phyloP scores from a whole-genome alignment of 2,888 invertebrate genomes.

The Biston betularia region DNA sequence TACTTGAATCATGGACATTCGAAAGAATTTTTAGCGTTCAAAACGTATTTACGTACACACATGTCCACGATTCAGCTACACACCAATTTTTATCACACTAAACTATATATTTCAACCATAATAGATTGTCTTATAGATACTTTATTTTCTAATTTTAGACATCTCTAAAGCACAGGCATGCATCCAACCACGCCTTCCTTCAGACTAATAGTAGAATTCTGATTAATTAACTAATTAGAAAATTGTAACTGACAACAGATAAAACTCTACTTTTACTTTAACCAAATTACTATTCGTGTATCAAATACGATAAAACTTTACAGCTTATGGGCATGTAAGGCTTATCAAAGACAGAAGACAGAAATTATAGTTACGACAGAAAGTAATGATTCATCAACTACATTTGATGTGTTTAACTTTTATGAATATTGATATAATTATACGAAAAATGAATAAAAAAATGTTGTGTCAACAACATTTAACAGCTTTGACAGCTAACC shows the following conservation, averaged over 20 bases:
- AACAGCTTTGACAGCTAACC: neutral
- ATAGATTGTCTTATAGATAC: conserved; percentile 9
- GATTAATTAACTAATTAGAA: conserved; percentile 53
- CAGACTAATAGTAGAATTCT: conserved; percentile 37
- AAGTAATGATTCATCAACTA: neutral
- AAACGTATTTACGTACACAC: no score
- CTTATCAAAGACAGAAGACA: neutral
- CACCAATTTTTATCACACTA: no score
- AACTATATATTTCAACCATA: no score
- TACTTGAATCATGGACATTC: no score
- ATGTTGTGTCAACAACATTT: no score
- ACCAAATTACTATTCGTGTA: conserved; percentile 19
- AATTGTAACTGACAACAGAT: conserved; percentile 18
- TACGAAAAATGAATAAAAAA: no score
- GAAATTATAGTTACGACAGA: neutral
- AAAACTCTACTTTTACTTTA: conserved; percentile 17
- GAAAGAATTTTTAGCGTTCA: no score
- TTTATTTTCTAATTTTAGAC: neutral
- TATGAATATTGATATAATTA: neutral
- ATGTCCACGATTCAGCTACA: no score
- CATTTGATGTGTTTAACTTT: no score
- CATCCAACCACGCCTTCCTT: conserved; percentile 45
- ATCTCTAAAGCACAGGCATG: conserved; percentile 36
- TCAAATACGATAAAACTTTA: neutral
- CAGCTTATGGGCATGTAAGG: neutral